Base-by-base conservation (phyloP, 2,888 invertebrate genomes). In the Lutraria lutraria region DNA sequence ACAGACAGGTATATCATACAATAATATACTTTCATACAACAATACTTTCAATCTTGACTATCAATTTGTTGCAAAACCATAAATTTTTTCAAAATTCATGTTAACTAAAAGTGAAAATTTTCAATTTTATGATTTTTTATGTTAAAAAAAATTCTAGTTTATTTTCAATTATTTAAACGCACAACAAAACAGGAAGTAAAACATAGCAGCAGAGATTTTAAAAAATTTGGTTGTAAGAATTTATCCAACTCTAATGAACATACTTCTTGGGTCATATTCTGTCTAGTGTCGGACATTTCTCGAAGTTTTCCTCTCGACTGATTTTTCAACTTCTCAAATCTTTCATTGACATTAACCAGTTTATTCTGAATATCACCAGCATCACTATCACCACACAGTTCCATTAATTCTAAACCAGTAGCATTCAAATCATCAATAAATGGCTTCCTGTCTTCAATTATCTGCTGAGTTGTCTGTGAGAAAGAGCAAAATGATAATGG, bases 381-480 rank as follows among this genome's bases (percentile, higher is more conserved):
- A 88, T 96, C 96, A 16, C 94, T 94, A 81, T 96, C 96, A n/a
- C 95, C 95, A 90, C 96, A 96, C 43, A 96, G 92, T 85, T 96
- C 96, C 95, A 96, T 96, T 81, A 96, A 92, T 90, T 96, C 96
- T 52, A 96, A 93, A 10, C 96, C 96, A 1, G 96, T 96, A 31
- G 94, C 94, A 85, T 95, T 95, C 53, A 96, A 94, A 89, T 96
- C 96, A 81, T 96, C 96, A 34, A 96, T 95, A 88, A 96, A 95
- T 52, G 96, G 96, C 89, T 96, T 96, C 91, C 96, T 95, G 92
- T 96, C 96, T 31, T 96, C 96, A 15, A 96, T 95, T 56, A 96
- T 95, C 86, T 96, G 95, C 87, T 96, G 96, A 10, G 96, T 95
- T 1, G 94, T 93, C 96, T 96, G 72, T 21, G 21, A 43, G 21